Conservation (phyloP, 2,797 vertebrate genomes). For the Eospalax fontanierii region DNA sequence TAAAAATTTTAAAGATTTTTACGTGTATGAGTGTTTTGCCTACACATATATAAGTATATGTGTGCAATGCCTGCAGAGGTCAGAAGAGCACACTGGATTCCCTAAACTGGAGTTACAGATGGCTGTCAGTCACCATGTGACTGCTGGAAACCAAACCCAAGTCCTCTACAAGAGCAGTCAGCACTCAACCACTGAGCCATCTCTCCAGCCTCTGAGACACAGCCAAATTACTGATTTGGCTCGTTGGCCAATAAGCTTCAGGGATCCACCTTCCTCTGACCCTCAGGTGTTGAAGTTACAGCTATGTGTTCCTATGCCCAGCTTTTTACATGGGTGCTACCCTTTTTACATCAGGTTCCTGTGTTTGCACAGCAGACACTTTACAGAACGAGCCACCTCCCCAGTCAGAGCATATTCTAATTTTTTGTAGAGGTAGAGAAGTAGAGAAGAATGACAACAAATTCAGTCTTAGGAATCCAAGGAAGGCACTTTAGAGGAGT, state of each 20-base stretch:
- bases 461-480: conserved; percentile 51
- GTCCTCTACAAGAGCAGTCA: too few species aligned
- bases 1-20: too few species aligned
- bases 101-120: too few species aligned
- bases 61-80: too few species aligned
- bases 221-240: not conserved
- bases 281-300: not conserved
- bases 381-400: not conserved
- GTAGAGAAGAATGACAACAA: conserved; percentile 17
- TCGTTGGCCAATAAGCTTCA: not conserved
- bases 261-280: not conserved
- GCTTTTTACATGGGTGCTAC: not conserved
- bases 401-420: not conserved
- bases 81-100: too few species aligned
- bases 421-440: conserved; percentile 17
- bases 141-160: too few species aligned
- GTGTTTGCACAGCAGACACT: not conserved
- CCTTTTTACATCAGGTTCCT: not conserved
- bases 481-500: conserved; percentile 24
- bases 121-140: too few species aligned
- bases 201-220: too few species aligned
- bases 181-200: too few species aligned
- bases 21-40: too few species aligned
- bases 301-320: not conserved
- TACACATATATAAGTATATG: too few species aligned